Evolutionary conservation across 2,888 invertebrate species (phyloP), one percentile per base, ranked within the genome.

Genomic region (Apamea epomidion): DNA sequence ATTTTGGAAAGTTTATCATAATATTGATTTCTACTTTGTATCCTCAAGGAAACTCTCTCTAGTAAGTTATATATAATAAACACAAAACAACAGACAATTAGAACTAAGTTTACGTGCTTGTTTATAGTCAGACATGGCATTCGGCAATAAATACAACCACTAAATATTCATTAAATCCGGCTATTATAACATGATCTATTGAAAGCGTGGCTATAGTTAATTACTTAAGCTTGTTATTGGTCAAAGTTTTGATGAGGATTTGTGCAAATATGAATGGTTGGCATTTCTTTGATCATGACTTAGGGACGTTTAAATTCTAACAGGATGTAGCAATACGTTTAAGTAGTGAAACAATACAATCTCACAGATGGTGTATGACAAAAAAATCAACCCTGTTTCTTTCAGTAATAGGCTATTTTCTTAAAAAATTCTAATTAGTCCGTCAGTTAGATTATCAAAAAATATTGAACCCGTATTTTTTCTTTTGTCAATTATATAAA

Each of bases 71-170:
- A 54, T 54, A 60, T 67, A 64, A 74, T 80, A 70, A 70, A 86
- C 51, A 64, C 29, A n/a, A n/a, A 64, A 51, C 78, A 68, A 12
- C 70, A 85, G 82, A 58, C 77, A 62, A 62, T 85, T 48, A 67
- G 32, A 68, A 10, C 42, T 6, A 74, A 82, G 74, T 82, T 85
- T 58, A 74, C 10, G 64, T 14, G 71, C 68, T 69, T 54, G n/a
- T 82, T 83, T 48, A 60, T 69, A 25, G 69, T 60, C 37, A 58
- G 68, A 58, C 68, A 64, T 62, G 68, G 67, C 48, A 69, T 78
- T 78, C 5, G 16, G 54, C 32, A 45, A 48, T 83, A 42, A 77
- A 76, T 76, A 67, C 42, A 16, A 60, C 58, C 70, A 42, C 71
- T 71, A 71, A 83, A 83, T 54, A 71, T 51, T n/a, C 5, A 29